These are phyloP conservation scores for Trigoniulus corallinus DNA, from an alignment of 1,140 invertebrate genomes.

Conservation along the genomic window DNA sequence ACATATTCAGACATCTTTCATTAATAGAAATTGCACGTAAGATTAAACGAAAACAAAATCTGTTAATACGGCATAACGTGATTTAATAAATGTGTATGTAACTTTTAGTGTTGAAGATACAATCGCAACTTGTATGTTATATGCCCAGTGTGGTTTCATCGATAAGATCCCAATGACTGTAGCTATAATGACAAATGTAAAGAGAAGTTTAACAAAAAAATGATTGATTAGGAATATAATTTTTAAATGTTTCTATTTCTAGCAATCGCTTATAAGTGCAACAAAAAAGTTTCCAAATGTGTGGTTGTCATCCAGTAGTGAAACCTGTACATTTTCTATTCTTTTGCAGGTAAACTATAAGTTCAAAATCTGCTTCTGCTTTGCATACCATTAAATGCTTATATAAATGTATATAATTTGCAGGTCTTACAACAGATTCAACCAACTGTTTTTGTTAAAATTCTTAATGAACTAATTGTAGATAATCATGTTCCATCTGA, in stretches of 20 bases:
- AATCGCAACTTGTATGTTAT: not conserved
- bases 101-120: not conserved
- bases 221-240: not conserved
- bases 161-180: not conserved
- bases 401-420: too few species aligned
- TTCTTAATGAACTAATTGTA: not conserved
- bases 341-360: too few species aligned
- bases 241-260: not conserved
- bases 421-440: not conserved
- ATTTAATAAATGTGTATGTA: not conserved
- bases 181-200: not conserved
- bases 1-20: not conserved
- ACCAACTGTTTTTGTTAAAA: constrained; percentile 3
- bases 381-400: not conserved
- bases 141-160: not conserved
- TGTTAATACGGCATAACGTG: not conserved
- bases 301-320: too few species aligned
- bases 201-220: not conserved
- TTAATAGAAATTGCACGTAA: not conserved
- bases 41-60: not conserved
- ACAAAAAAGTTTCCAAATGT: not conserved
- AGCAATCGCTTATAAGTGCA: not conserved
- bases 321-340: too few species aligned
- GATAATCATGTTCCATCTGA: not conserved
- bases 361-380: not conserved